Evolutionary conservation across 2,113 vertebrate genomes (phyloP), one percentile per base, ranked within the genome.

Genomic region (Phalacrocorax carbo): DNA sequence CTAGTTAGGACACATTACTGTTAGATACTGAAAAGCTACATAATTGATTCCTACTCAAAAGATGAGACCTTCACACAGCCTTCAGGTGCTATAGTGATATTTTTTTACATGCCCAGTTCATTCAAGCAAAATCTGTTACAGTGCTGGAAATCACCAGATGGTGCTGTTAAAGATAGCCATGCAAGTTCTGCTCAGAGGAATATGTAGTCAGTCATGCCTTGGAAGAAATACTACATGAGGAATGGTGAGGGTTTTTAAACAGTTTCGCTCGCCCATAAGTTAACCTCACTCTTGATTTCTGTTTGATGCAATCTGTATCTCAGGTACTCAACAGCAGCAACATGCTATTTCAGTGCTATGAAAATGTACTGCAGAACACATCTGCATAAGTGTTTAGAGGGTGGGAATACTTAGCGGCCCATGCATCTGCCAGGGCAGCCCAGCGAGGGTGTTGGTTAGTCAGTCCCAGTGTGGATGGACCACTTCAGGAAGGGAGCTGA

Each of bases 81-180:
- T 91, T 88, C 91, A 94, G 73, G 80, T 94, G 25, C 25, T 76
- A 46, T 5, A 76, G 22, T 32, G 57, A 68, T 54, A 65, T 38
- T n/a, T 79, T 91, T 81, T 86, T 68, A 64, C 30, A 36, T 48
- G 78, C 32, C 20, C 62, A 27, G 91, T 87, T 97, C 58, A 82
- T 61, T 72, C 68, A 57, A 85, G 78, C 12, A 82, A 84, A 89
- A 89, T 72, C 66, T 96, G 46, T 49, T 57, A 30, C 62, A 87
- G 78, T 60, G 84, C 58, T 93, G 73, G 58, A 75, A 89, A 69
- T 95, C 54, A 70, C 69, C 89, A 94, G 91, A 94, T 95, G 89
- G 78, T 95, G 78, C 62, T 88, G 93, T 95, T 96, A 95, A 94
- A 85, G 93, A 94, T 36, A 86, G 55, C 61, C 60, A 29, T 36